Evolutionary conservation across 2,888 invertebrate species (phyloP).

Genomic region (Stegana nigrithorax): DNA sequence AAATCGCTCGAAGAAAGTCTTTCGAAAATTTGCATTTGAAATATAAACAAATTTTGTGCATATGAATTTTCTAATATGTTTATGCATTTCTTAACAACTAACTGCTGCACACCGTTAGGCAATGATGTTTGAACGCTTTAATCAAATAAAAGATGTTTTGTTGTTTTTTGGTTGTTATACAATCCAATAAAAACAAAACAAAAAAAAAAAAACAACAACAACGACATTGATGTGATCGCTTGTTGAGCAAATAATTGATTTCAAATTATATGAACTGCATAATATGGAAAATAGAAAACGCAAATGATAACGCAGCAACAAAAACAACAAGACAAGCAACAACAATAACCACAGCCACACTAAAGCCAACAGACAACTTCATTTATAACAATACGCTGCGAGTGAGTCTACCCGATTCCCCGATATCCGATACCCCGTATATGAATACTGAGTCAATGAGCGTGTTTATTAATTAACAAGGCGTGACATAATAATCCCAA

Average conservation of each 20-base stretch:
- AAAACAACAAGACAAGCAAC: constrained; percentile 3
- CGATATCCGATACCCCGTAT: too few species aligned
- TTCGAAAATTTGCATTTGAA: too few species aligned
- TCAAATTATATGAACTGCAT: constrained; percentile 40
- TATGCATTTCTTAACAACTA: too few species aligned
- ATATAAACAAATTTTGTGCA: too few species aligned
- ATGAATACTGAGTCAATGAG: not conserved
- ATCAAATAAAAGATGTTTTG: constrained; percentile 7
- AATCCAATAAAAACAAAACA: constrained; percentile 4
- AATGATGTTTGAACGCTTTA: too few species aligned
- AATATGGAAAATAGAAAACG: constrained; percentile 7
- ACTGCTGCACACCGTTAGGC: too few species aligned
- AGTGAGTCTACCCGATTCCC: too few species aligned
- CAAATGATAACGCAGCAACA: not conserved
- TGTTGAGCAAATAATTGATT: constrained; percentile 47
- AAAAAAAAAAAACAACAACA: constrained; percentile 22
- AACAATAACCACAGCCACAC: constrained; percentile 28
- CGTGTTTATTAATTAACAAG: constrained; percentile 51
- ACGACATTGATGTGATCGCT: not conserved
- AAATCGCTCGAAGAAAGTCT: too few species aligned
- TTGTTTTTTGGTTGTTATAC: too few species aligned
- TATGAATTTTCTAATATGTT: too few species aligned
- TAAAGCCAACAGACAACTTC: too few species aligned
- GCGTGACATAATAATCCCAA: constrained; percentile 49
- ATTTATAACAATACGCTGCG: too few species aligned